phyloP scores from a whole-genome alignment of 2,888 invertebrate genomes.

The Actias luna region DNA sequence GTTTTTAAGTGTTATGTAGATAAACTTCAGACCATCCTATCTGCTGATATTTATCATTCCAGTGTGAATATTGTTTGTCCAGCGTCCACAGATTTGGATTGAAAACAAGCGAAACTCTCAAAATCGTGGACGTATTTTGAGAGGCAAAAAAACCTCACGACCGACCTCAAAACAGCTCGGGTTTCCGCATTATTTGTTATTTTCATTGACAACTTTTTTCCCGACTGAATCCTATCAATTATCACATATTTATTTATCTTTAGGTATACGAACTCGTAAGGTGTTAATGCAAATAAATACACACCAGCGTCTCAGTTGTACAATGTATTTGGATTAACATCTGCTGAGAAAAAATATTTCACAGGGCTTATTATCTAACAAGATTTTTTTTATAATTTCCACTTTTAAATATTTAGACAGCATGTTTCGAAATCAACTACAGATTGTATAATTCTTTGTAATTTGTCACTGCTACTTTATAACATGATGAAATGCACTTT shows the following conservation, averaged over 20 bases:
- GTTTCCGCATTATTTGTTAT: slow-evolving; percentile 5
- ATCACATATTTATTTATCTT: slow-evolving; percentile 8
- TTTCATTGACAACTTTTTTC: slow-evolving; percentile 5
- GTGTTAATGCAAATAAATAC: slow-evolving; percentile 9
- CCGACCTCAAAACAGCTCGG: background rate
- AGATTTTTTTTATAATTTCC: background rate
- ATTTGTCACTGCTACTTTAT: too few species aligned
- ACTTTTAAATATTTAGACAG: too few species aligned
- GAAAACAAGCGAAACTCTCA: background rate
- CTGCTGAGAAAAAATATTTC: slow-evolving; percentile 1
- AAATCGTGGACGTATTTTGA: background rate
- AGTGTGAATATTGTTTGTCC: background rate
- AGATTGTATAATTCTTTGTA: too few species aligned
- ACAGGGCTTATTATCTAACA: background rate
- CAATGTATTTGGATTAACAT: slow-evolving; percentile 4
- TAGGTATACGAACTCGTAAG: slow-evolving; percentile 7
- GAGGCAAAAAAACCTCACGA: background rate
- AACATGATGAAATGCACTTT: too few species aligned
- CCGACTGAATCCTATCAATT: slow-evolving; percentile 1
- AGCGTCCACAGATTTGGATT: background rate
- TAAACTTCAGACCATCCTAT: too few species aligned
- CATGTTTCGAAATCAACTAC: too few species aligned
- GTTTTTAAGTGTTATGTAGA: too few species aligned
- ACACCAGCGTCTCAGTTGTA: background rate
- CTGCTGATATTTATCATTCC: background rate